Conservation (phyloP, 2,888 invertebrate genomes). For the Ischnus inquisitorius region DNA sequence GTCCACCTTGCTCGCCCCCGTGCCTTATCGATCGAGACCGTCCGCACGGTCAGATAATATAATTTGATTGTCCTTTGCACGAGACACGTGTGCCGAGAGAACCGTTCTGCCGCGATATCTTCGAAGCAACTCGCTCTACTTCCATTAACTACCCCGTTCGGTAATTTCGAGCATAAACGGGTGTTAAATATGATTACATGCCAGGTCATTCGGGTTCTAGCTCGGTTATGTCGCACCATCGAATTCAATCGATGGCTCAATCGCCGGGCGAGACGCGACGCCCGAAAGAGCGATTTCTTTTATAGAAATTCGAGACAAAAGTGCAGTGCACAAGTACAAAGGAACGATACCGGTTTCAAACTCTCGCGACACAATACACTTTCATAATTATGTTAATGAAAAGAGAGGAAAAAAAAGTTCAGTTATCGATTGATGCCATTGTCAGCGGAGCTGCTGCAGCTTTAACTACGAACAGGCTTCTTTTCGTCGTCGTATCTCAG, state of each 20-base stretch:
- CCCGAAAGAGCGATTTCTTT: constrained; percentile 9
- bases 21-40: constrained; percentile 21
- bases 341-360: too few species aligned
- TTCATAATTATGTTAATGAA: constrained; percentile 25
- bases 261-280: constrained; percentile 22
- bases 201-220: constrained; percentile 1
- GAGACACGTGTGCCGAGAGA: constrained; percentile 1
- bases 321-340: background rate
- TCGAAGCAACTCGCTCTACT: background rate
- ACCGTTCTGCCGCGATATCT: background rate
- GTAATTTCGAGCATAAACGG: constrained; percentile 6
- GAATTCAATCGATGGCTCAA: constrained; percentile 50
- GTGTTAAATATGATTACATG: constrained; percentile 51
- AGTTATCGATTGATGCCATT: constrained; percentile 42
- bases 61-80: constrained; percentile 28
- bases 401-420: constrained; percentile 1
- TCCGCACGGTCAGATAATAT: constrained; percentile 9
- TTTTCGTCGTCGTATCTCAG: constrained; percentile 4
- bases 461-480: constrained; percentile 33
- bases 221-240: constrained; percentile 4
- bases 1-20: constrained; percentile 12
- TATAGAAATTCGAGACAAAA: background rate
- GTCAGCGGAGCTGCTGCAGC: constrained; percentile 16
- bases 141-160: constrained; percentile 7
- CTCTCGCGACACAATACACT: too few species aligned